phyloP scores from a whole-genome alignment of 2,888 invertebrate genomes.

The Erebia aethiops region DNA sequence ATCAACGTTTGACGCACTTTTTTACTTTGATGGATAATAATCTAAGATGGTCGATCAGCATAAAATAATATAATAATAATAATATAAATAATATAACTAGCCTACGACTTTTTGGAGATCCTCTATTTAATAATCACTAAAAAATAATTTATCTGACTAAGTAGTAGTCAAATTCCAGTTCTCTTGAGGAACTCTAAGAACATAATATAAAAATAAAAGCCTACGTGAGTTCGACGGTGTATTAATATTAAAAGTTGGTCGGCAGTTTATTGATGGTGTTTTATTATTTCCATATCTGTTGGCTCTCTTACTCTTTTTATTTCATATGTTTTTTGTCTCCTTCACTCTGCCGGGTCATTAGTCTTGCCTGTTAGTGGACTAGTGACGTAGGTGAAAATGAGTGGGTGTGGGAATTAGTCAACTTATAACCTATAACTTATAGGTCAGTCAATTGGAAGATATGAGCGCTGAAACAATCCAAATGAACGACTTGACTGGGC shows the following conservation, averaged over 20 bases:
- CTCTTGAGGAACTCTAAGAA: constrained; percentile 24
- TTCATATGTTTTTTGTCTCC: not conserved
- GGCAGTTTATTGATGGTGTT: constrained; percentile 26
- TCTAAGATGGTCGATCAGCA: too few species aligned
- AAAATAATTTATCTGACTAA: too few species aligned
- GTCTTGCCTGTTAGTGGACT: constrained; percentile 43
- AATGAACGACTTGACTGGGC: too few species aligned
- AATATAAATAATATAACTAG: too few species aligned
- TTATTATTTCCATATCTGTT: constrained; percentile 21
- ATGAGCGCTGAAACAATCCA: too few species aligned
- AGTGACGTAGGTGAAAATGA: not conserved
- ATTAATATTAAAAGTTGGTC: constrained; percentile 27
- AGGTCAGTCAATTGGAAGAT: too few species aligned
- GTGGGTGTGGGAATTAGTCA: constrained; percentile 10
- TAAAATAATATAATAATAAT: too few species aligned
- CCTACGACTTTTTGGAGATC: too few species aligned
- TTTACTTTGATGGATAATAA: too few species aligned
- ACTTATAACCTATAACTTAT: too few species aligned
- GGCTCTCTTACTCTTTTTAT: constrained; percentile 1
- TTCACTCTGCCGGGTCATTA: constrained; percentile 24
- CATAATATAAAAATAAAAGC: constrained; percentile 33
- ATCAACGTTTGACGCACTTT: too few species aligned
- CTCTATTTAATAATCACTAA: too few species aligned
- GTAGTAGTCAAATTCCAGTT: not conserved
- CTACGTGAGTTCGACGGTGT: constrained; percentile 18